Evolutionary conservation across 2,888 invertebrate species (phyloP), one percentile per base, ranked within the genome.

Genomic region (Trichogramma dendrolimi): DNA sequence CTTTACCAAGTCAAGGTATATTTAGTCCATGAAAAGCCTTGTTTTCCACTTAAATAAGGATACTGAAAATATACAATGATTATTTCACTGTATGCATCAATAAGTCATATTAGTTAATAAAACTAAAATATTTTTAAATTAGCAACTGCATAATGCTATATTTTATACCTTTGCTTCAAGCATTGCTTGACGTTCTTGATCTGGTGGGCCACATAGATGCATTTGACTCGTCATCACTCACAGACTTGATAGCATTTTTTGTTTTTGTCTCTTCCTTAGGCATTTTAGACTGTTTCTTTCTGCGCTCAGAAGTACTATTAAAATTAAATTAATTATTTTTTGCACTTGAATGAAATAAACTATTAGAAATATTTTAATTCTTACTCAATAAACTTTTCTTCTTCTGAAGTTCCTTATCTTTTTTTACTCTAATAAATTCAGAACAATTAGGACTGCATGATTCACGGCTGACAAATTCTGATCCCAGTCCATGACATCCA

Each of bases 401-500:
- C 77, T 58, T 76, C 39, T 75, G 70, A 49, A 72, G 57, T 56
- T 71, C 63, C 14, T 72, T 67, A 54, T 75, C 72, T 51, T 71
- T 73, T 70, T 77, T 79, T 39, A 74, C 71, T 63, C 80, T 78
- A 63, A 79, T 80, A 47, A 78, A 82, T 56, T 81, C 83, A 68
- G 87, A 85, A 76, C 91, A 92, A 1, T 85, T 83, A 55, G 84
- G 82, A 74, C 90, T 90, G 74, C 90, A 93, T 78, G 86, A 88
- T 78, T 87, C 87, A 6, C 89, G 86, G 64, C 87, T 90, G 61
- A 90, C 86, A 75, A 94, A 95, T 74, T 94, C 94, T 0, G 88
- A 86, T 3, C 87, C 86, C 75, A 92, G 84, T 8, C 94, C 94
- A 75, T 90, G 91, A 74, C 91, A 91, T 5, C 92, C 91, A 77